Base-by-base conservation (phyloP, 2,888 invertebrate species). In the Conops quadrifasciatus region DNA sequence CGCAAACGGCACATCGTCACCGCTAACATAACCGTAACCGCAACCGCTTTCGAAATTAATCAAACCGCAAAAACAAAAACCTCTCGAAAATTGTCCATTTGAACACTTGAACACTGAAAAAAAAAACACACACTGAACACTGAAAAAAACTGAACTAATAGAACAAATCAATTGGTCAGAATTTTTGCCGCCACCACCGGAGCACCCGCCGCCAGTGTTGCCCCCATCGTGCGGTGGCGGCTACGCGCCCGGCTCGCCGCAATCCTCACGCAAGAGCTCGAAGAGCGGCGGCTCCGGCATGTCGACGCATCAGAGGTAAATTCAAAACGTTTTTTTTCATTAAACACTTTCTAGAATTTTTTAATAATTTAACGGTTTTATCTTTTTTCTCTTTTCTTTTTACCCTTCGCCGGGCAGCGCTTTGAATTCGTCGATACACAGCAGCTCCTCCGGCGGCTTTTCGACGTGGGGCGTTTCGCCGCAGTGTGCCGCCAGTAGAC, bases 171-270 rank as follows among this genome's bases (percentile, higher is more conserved):
- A 88, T 80, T 89, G 89, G 88, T 87, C 87, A 56, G 89, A 89
- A 80, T 88, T 89, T 71, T 86, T 89, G 76, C 89, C 89, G 43
- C 89, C 89, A 66, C 89, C 89, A 70, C 89, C 89, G 30, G 88
- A 89, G 78, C 89, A 89, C 81, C 89, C 89, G 36, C 89, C 89
- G 24, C 89, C 89, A 66, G 85, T 88, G 71, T 88, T 86, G 15
- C 83, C 83, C 28, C 79, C 80, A 15, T 83, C 83, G 69, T 81
- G 76, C 51, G 67, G 67, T 9, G 80, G 67, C 56, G 79, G 82
- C 66, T 86, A 85, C 78, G 80, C 84, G 4, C 85, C 85, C 24
- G 84, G 84, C 9, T 86, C 86, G 43, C 86, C 86, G 30, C 85
- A 84, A 68, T 84, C 86, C 0, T 85, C 85, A 9, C 79, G 85